Conservation (phyloP, 92 coral and sea anemone genomes). For the Heteractis magnifica region DNA sequence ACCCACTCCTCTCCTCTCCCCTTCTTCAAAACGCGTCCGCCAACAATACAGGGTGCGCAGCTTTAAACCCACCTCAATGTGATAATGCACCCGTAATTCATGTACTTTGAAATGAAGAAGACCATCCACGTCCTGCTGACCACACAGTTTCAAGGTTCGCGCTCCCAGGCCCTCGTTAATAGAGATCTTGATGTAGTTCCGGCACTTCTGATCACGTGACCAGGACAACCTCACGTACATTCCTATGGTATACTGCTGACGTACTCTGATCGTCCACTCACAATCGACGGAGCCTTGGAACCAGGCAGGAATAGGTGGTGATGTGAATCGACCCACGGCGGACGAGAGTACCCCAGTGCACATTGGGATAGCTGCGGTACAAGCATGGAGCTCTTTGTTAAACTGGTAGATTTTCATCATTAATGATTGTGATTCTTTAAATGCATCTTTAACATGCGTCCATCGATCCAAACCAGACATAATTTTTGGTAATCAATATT, state of each 20-base stretch:
- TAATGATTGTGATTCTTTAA: too few relatives aligned
- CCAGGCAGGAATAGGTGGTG: conserved; percentile 73
- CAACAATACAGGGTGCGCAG: too few relatives aligned
- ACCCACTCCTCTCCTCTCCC: too few relatives aligned
- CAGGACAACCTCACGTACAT: conserved; percentile 63
- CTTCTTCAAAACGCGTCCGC: too few relatives aligned
- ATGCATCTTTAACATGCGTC: too few relatives aligned
- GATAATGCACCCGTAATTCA: conserved; percentile 58
- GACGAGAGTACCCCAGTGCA: conserved; percentile 62
- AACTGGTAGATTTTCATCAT: too few relatives aligned
- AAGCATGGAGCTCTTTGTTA: not conserved
- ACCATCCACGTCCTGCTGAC: conserved; percentile 64
- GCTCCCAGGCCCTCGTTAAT: conserved; percentile 48
- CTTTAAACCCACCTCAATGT: conserved; percentile 54
- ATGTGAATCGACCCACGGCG: conserved; percentile 59
- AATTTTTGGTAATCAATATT: too few relatives aligned
- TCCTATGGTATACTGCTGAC: conserved; percentile 60
- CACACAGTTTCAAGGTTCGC: conserved; percentile 61
- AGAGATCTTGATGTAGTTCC: conserved; percentile 51
- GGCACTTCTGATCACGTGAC: conserved; percentile 68
- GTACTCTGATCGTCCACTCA: conserved; percentile 72
- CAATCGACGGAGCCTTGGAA: conserved; percentile 72
- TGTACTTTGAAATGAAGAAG: conserved; percentile 56
- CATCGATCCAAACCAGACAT: too few relatives aligned
- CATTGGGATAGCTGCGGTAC: conserved; percentile 59